Conservation (phyloP, 2,888 invertebrate genomes). For the Zootermopsis nevadensis region DNA sequence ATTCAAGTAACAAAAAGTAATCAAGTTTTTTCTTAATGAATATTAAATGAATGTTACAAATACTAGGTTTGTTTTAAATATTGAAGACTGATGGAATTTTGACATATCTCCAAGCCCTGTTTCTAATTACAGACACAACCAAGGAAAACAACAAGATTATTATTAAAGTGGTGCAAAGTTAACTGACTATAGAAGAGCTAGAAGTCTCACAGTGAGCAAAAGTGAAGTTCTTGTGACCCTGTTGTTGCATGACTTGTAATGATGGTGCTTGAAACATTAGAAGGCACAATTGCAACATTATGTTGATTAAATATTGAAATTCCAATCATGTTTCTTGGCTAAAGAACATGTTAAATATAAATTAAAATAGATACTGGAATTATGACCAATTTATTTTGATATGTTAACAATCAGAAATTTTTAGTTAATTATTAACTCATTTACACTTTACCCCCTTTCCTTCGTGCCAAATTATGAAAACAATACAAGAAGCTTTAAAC, state of each 20-base stretch:
- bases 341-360: not conserved
- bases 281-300: constrained; percentile 31
- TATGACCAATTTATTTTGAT: not conserved
- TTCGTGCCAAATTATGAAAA: not conserved
- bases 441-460: not conserved
- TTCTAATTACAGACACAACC: not conserved
- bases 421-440: not conserved
- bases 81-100: not conserved
- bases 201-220: not conserved
- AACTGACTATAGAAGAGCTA: not conserved
- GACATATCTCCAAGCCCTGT: not conserved
- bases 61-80: not conserved
- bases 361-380: not conserved
- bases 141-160: not conserved
- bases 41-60: no score
- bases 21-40: not conserved
- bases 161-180: not conserved
- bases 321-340: not conserved
- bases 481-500: not conserved
- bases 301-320: constrained; percentile 1
- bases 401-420: constrained; percentile 1
- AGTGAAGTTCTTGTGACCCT: not conserved
- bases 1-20: not conserved
- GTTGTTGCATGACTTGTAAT: constrained; percentile 6
- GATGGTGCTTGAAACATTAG: constrained; percentile 1